Base-by-base conservation (phyloP, 2,113 vertebrate species). In the Kryptolebias marmoratus region DNA sequence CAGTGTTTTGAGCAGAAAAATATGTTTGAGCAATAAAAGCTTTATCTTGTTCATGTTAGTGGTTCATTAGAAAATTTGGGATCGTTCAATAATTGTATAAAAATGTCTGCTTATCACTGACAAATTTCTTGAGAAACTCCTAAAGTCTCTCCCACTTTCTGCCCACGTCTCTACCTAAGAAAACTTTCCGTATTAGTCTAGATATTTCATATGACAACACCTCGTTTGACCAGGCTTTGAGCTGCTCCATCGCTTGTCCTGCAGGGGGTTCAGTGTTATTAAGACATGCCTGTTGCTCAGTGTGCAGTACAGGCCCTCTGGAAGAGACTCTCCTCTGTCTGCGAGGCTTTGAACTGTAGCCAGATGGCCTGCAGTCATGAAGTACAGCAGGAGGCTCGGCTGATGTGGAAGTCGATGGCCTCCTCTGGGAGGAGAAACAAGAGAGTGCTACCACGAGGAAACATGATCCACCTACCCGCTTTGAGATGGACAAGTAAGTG, bases 311-410 rank as follows among this genome's bases (percentile, higher is more conserved):
- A 64, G 73, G 60, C 80, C 66, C 68, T 84, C 47, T 86, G 68
- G 75, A 83, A 64, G 62, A 78, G 65, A 56, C 67, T 71, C 36
- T 55, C 57, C 48, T 63, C 63, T 85, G 1, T 77, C 68, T 66
- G 50, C 67, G 59, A 60, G 68, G 36, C 78, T 87, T 88, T 83
- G 81, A 90, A 82, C 78, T 14, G 44, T 52, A 54, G 83, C 85
- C 82, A 87, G 79, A 80, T 81, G 73, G 73, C 85, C 79, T 78
- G 68, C 76, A 88, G 88, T 72, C 76, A 87, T 76, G 13, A 47
- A 55, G 70, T 83, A 55, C 81, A 72, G 75, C 77, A 76, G 71
- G 73, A 77, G 71, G 66, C 61, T 73, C 27, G 16, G 57, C 67
- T 74, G 78, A 75, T 77, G 63, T 74, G 65, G 78, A 88, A 78